Base-by-base conservation (phyloP, 2,113 vertebrate species). In the Choloepus hoffmanni region DNA sequence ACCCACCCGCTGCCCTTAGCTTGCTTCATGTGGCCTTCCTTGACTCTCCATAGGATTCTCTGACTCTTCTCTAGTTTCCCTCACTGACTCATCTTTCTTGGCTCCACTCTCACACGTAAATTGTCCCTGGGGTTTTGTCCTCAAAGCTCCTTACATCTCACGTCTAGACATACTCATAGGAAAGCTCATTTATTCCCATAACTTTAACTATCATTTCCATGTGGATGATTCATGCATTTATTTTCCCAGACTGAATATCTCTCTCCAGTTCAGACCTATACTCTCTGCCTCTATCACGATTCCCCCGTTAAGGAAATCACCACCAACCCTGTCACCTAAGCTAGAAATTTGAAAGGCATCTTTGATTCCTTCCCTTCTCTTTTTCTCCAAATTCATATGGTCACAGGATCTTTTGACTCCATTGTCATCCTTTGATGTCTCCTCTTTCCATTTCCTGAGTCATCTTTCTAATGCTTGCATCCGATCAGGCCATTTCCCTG, bases 121-220 rank as follows among this genome's bases (percentile, higher is more conserved):
- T 30, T 70, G 18, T 96, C 95, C 95, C 97, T 26, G 0, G 73
- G 91, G 93, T 86, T 92, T 88, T 81, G 78, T 81, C 78, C 94
- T 88, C 92, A 81, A 72, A 76, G 76, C 48, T 82, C 82, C 60
- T 86, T 78, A 77, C 63, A 89, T 92, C 89, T 92, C 95, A 77
- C 89, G 97, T 97, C 93, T 97, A 97, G 97, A 96, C 96, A 62
- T 65, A 30, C 89, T 92, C 91, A 78, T 53, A 26, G 65, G 70
- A 58, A 73, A 85, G 45, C 36, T 6, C 1, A 1, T 60, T 82
- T 48, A 43, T 96, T 96, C 92, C 94, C 91, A 88, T 30, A 40
- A 62, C 67, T 7, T 36, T n/a, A 53, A 83, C 90, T 60, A 74
- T 90, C 85, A 26, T 88, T 55, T 90, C 88, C 91, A 45, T 23